Base-by-base conservation (phyloP, 2,797 vertebrate species). In the Aselliscus stoliczkanus region DNA sequence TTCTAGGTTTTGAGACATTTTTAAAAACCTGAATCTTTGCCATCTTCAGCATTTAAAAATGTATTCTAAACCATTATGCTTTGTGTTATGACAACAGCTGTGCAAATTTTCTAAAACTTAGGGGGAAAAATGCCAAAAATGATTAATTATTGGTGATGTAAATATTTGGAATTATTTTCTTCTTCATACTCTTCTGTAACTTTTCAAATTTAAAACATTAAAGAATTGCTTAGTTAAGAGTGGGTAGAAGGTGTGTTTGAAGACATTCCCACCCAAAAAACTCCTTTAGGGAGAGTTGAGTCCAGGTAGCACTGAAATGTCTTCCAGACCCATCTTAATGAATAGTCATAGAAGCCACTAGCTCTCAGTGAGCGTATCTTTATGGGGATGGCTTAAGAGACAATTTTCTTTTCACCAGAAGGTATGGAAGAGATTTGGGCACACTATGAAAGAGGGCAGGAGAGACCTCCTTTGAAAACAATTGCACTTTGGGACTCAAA, bases 101-200 rank as follows among this genome's bases (percentile, higher is more conserved):
- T 54, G 44, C 72, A 52, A 27, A 50, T 85, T 81, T 86, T 70
- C 44, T 73, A 94, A 93, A 90, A 54, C 25, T 37, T 62, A 62
- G 60, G 14, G 75, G 29, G 54, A 73, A 84, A 72, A 65, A n/a
- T 64, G 39, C 67, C 72, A 34, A n/a, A 88, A 90, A 73, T 56
- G 12, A 70, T 29, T 87, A 67, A 82, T 90, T 64, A 2, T 73
- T 21, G 50, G 1, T 44, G 42, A 31, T 42, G 29, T 50, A 42
- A 39, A 47, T 70, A 76, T 85, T 79, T 91, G 62, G 54, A 65
- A 54, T 82, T 69, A 39, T 88, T 93, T 93, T 94, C 64, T 95
- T 65, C 58, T 72, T 87, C 39, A 1, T 84, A 76, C 20, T 58
- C 52, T 95, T 93, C 25, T 73, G 29, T 85, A 86, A 93, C 42